These are phyloP conservation scores for Urocolius indicus DNA, from an alignment of 2,113 vertebrate genomes.

Conservation along the genomic window DNA sequence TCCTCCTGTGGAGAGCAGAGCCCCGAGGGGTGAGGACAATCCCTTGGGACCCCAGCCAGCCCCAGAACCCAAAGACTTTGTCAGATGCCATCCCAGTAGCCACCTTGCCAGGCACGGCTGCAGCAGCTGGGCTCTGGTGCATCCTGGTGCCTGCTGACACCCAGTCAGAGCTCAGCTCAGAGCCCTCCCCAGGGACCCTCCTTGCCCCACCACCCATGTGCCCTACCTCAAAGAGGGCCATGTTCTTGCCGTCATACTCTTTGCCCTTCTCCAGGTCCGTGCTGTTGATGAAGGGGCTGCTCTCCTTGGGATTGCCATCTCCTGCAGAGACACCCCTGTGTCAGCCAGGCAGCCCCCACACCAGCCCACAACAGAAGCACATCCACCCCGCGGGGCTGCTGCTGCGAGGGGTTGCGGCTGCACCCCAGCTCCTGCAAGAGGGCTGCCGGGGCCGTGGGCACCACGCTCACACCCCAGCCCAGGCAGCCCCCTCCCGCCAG, in stretches of 20 bases:
- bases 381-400: too few relatives aligned
- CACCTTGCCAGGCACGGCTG: rapidly evolving
- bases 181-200: background rate
- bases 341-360: background rate
- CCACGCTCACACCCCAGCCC: rapidly evolving
- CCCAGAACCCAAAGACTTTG: background rate
- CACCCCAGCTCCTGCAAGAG: rapidly evolving
- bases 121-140: background rate
- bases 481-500: rapidly evolving
- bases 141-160: too few relatives aligned
- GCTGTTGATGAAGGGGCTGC: conserved; percentile 99
- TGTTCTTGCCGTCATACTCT: conserved; percentile 95
- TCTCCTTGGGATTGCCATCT: conserved; percentile 97
- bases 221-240: conserved; percentile 97
- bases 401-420: rapidly evolving
- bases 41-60: background rate
- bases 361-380: too few relatives aligned
- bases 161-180: too few relatives aligned
- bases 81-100: background rate
- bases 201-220: rapidly evolving
- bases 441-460: rapidly evolving
- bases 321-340: conserved; percentile 67
- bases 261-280: conserved; percentile 93
- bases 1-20: conserved; percentile 84
- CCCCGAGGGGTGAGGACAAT: rapidly evolving